These are phyloP conservation scores for Rhineura floridana DNA, from an alignment of 2,113 vertebrate genomes.

Conservation along the genomic window DNA sequence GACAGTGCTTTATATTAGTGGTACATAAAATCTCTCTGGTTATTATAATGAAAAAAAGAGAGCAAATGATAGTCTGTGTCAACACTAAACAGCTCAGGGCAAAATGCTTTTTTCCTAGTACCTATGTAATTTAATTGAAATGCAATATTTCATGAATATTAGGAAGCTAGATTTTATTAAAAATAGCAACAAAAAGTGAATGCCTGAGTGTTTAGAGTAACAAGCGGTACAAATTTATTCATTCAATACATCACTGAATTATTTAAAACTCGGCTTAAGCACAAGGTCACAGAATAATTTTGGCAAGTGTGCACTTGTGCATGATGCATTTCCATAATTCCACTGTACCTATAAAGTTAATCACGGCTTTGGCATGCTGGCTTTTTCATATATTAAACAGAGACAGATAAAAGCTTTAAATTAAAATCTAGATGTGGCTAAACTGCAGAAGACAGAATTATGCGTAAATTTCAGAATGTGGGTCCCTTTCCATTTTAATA, in stretches of 20 bases:
- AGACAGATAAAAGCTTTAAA: slow-evolving; percentile 65
- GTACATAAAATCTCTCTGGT: slow-evolving; percentile 66
- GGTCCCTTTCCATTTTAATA: slow-evolving; percentile 13
- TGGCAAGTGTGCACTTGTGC: slow-evolving; percentile 78
- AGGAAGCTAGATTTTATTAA: slow-evolving; percentile 81
- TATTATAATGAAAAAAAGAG: slow-evolving; percentile 64
- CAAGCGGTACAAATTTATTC: slow-evolving; percentile 85
- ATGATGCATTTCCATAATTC: slow-evolving; percentile 82
- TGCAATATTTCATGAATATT: slow-evolving; percentile 86
- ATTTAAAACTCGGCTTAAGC: slow-evolving; percentile 81
- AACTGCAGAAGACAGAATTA: slow-evolving; percentile 47
- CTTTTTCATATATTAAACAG: slow-evolving; percentile 59
- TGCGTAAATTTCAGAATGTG: slow-evolving; percentile 51
- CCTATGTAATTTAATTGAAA: slow-evolving; percentile 83
- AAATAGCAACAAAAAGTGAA: slow-evolving; percentile 81
- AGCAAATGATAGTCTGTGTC: slow-evolving; percentile 80
- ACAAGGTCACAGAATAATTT: slow-evolving; percentile 84
- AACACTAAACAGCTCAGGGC: slow-evolving; percentile 82
- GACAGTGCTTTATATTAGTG: slow-evolving; percentile 69
- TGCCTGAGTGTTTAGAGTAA: slow-evolving; percentile 81
- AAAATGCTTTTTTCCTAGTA: slow-evolving; percentile 74
- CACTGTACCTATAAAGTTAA: slow-evolving; percentile 79
- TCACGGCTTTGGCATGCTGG: slow-evolving; percentile 74
- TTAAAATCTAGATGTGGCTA: slow-evolving; percentile 64
- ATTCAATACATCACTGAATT: slow-evolving; percentile 83